phyloP scores from a whole-genome alignment of 2,888 invertebrate genomes.

The Mantis religiosa region DNA sequence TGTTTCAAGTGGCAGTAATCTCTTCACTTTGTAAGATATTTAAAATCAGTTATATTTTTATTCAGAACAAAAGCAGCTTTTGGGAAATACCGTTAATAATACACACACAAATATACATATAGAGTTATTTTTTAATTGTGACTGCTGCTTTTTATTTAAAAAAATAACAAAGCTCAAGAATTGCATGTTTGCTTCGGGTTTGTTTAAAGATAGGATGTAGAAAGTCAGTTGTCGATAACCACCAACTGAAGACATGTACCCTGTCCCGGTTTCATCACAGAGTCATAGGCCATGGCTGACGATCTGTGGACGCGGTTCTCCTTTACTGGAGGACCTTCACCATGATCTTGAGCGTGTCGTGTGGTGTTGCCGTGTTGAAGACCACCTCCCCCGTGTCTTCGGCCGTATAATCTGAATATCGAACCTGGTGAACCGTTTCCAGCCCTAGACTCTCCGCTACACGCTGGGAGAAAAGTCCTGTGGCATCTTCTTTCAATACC shows the following conservation, averaged over 20 bases:
- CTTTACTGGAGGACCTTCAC: constrained; percentile 40
- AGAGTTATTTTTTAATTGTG: too few relatives aligned
- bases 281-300: background rate
- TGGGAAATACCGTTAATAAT: too few relatives aligned
- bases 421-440: constrained; percentile 58
- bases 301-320: background rate
- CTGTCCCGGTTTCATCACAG: background rate
- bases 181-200: too few relatives aligned
- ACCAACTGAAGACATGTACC: background rate
- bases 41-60: too few relatives aligned
- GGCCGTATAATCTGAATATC: constrained; percentile 67
- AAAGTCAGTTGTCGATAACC: background rate
- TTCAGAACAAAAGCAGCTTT: too few relatives aligned
- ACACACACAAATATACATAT: too few relatives aligned
- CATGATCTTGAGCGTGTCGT: constrained; percentile 69
- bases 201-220: too few relatives aligned
- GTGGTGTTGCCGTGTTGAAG: constrained; percentile 63
- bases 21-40: too few relatives aligned
- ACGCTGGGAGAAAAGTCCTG: constrained; percentile 74
- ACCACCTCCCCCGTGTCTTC: constrained; percentile 52
- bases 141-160: too few relatives aligned
- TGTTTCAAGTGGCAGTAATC: too few relatives aligned
- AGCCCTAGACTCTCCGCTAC: constrained; percentile 67
- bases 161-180: too few relatives aligned
- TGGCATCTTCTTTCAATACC: constrained; percentile 77